Percentiles rank a stretch among this genome's conserved stretches.
Conservation (phyloP, 92 coral and sea anemone genomes). For the Palythoa caribaeorum region DNA sequence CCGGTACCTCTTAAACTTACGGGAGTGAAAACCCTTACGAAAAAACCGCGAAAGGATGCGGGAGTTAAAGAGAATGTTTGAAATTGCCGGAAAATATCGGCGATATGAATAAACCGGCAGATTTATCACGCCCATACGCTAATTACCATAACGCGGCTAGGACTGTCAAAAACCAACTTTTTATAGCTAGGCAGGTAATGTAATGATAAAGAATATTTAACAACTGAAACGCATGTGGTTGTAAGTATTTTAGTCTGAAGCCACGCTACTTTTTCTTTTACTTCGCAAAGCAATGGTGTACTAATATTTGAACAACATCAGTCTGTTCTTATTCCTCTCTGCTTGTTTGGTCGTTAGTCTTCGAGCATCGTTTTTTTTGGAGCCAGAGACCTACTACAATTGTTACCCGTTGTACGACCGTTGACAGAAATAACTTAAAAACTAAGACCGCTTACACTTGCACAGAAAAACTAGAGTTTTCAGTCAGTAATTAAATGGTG, state of each 20-base stretch:
- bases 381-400: too few species aligned
- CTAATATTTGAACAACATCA: not conserved
- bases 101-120: not conserved
- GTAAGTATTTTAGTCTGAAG: not conserved
- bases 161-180: not conserved
- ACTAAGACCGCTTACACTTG: too few species aligned
- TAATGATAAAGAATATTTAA: slow-evolving; percentile 1
- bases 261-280: not conserved
- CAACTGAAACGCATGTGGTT: not conserved
- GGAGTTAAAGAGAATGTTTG: not conserved
- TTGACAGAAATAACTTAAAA: too few species aligned
- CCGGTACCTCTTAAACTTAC: not conserved
- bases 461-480: too few species aligned
- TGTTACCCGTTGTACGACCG: too few species aligned
- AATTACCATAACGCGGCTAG: not conserved
- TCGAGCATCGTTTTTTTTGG: too few species aligned
- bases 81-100: slow-evolving; percentile 17
- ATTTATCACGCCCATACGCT: not conserved
- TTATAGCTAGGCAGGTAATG: not conserved
- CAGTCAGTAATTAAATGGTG: too few species aligned
- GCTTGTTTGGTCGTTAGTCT: too few species aligned
- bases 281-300: not conserved
- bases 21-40: not conserved
- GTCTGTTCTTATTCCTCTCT: too few species aligned
- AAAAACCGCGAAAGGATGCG: slow-evolving; percentile 19